Evolutionary conservation across 1,140 invertebrate genomes (phyloP).

Genomic region (Steinernema khuongi): DNA sequence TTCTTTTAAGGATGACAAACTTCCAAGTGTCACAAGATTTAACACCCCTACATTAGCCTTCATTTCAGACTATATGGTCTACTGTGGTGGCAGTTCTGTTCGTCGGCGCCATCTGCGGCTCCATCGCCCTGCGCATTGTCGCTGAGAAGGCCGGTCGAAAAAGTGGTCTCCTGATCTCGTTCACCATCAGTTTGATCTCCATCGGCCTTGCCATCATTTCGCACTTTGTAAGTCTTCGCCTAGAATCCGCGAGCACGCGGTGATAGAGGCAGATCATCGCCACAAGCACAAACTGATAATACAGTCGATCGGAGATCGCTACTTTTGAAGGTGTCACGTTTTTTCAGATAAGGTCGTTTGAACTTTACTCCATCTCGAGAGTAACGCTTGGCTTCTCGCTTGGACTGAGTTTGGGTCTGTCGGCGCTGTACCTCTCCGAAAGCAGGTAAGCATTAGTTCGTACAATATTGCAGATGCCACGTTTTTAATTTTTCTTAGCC

Average conservation of each 20-base stretch:
- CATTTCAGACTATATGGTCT: conserved; percentile 45
- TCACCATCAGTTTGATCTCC: conserved; percentile 36
- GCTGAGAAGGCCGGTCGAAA: conserved; percentile 44
- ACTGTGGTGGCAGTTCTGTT: conserved; percentile 44
- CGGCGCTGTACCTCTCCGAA: conserved; percentile 44
- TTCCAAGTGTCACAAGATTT: neutral
- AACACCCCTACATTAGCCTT: neutral
- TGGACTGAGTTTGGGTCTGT: conserved; percentile 38
- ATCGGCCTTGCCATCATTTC: conserved; percentile 40
- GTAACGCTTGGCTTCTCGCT: conserved; percentile 42
- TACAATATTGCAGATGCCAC: neutral
- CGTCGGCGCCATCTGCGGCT: conserved; percentile 47
- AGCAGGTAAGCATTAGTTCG: conserved; percentile 39
- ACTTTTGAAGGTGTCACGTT: neutral
- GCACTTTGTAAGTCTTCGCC: conserved; percentile 32
- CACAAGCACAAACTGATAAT: no score
- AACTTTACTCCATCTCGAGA: conserved; percentile 45
- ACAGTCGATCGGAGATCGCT: no score
- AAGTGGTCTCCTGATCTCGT: conserved; percentile 39
- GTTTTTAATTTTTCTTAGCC: conserved; percentile 39
- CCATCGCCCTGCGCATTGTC: conserved; percentile 37
- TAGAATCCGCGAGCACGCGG: neutral
- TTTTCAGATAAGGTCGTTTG: conserved; percentile 46
- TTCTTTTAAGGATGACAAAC: no score
- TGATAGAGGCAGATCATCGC: neutral